Percentiles rank a stretch among this genome's conserved stretches.
Evolutionary conservation across 2,113 vertebrate species (phyloP).

Genomic region (Dicaeum eximium): DNA sequence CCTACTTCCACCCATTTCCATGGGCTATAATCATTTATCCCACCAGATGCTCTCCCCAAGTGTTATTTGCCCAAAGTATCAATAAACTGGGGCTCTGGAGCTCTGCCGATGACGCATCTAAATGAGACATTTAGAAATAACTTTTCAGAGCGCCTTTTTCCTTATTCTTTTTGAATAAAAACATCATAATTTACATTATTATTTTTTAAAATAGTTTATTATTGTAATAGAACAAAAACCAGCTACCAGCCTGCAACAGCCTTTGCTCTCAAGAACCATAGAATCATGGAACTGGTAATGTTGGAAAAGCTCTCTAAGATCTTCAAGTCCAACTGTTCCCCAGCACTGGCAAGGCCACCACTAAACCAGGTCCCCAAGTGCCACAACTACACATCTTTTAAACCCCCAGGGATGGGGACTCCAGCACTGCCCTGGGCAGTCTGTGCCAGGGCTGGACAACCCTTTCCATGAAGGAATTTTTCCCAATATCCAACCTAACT

Average conservation of each 20-base stretch:
- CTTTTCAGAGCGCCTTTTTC: not conserved
- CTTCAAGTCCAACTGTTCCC: not conserved
- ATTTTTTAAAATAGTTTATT: not conserved
- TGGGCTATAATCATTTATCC: not conserved
- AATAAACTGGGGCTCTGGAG: not conserved
- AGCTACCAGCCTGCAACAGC: not conserved
- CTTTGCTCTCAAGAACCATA: not conserved
- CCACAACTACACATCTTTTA: not conserved
- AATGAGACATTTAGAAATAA: not conserved
- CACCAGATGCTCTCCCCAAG: not conserved
- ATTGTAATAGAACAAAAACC: not conserved
- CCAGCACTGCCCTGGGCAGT: not conserved
- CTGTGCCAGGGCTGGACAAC: not conserved
- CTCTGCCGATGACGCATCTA: rapidly evolving
- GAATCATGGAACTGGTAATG: not conserved
- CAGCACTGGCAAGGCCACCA: not conserved
- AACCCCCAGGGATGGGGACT: not conserved
- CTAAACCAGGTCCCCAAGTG: not conserved
- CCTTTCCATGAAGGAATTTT: not conserved
- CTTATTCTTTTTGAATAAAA: not conserved
- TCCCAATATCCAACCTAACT: not conserved
- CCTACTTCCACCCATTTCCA: not conserved
- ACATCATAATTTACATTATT: not conserved
- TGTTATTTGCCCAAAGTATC: not conserved
- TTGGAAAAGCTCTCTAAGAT: not conserved